Percentiles rank a stretch among this genome's conserved stretches.
Evolutionary conservation across 1,140 invertebrate genomes (phyloP).

Genomic region (Colletes latitarsis): DNA sequence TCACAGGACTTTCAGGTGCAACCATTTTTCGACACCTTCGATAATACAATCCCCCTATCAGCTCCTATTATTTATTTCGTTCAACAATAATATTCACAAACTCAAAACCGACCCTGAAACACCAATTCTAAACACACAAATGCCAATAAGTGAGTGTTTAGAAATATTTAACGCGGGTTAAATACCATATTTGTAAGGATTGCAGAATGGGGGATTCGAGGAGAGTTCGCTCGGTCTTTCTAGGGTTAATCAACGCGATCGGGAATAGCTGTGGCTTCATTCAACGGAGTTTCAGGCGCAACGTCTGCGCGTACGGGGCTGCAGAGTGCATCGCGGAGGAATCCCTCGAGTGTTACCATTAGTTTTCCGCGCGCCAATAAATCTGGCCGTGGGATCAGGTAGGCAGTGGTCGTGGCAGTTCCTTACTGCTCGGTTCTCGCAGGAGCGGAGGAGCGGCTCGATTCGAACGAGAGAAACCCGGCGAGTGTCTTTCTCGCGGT

Average conservation of each 20-base stretch:
- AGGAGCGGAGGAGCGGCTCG: constrained; percentile 47
- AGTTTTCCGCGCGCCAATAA: constrained; percentile 71
- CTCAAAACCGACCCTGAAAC: no score
- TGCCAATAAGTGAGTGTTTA: no score
- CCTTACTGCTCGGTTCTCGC: constrained; percentile 63
- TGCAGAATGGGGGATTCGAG: no score
- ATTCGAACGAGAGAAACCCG: constrained; percentile 33
- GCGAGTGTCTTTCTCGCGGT: constrained; percentile 59
- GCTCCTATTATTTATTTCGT: no score
- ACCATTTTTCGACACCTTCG: no score
- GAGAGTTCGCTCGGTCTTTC: no score
- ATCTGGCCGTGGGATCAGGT: constrained; percentile 71
- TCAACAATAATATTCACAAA: no score
- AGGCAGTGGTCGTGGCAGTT: constrained; percentile 66
- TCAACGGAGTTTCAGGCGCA: not conserved
- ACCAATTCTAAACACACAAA: no score
- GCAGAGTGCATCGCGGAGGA: constrained; percentile 13
- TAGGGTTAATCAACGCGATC: not conserved
- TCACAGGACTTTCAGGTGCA: no score
- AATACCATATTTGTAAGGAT: no score
- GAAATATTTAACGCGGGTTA: no score
- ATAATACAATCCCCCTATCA: no score
- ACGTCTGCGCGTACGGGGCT: not conserved
- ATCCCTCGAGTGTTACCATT: constrained; percentile 68
- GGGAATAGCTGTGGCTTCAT: not conserved